phyloP scores from a whole-genome alignment of 2,888 invertebrate genomes.

The Melanargia galathea region DNA sequence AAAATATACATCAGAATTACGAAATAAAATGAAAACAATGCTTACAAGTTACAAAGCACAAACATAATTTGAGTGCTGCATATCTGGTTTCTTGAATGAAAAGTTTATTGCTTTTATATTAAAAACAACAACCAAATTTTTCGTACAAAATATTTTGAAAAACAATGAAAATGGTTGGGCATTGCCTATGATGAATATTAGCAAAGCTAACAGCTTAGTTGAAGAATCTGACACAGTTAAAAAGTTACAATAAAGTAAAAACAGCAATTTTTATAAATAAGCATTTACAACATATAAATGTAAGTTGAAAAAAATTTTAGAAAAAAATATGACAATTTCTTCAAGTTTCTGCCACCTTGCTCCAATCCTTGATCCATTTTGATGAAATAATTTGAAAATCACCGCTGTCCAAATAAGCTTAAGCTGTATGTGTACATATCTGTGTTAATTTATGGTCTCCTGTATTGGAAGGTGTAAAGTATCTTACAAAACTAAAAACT shows the following conservation, averaged over 20 bases:
- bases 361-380: not conserved
- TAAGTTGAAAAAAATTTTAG: not conserved
- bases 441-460: not conserved
- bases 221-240: not conserved
- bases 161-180: not conserved
- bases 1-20: not conserved
- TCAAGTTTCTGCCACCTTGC: not conserved
- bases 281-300: not conserved
- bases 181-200: not conserved
- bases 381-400: not conserved
- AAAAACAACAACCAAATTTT: not conserved
- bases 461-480: slow-evolving; percentile 4
- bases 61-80: not conserved
- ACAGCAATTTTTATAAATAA: slow-evolving; percentile 10
- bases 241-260: not conserved
- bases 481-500: slow-evolving; percentile 7
- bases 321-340: not conserved
- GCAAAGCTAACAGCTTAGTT: not conserved
- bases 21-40: not conserved
- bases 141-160: not conserved
- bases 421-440: not conserved
- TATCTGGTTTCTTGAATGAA: not conserved
- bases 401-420: slow-evolving; percentile 1
- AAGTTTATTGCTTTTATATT: not conserved
- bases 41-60: no score